Evolutionary conservation across 2,113 vertebrate genomes (phyloP).

Genomic region (Capreolus pygargus): DNA sequence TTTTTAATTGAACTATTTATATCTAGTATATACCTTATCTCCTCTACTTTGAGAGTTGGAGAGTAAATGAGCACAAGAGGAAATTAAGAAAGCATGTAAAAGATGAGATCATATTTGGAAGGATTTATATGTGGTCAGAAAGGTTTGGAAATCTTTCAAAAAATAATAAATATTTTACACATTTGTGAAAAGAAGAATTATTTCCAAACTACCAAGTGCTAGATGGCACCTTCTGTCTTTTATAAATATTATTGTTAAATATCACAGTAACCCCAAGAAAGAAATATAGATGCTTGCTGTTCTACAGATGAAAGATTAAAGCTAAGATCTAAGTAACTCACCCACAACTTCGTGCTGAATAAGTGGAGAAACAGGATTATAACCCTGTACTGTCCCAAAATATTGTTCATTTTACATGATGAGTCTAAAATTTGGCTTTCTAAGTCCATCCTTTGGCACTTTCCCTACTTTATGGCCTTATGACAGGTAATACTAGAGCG

Average conservation of each 20-base stretch:
- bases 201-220: background rate
- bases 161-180: background rate
- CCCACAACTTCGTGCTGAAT: background rate
- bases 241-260: background rate
- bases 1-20: background rate
- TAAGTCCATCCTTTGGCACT: background rate
- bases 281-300: background rate
- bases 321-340: background rate
- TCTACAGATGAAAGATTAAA: background rate
- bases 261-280: background rate
- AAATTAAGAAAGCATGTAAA: background rate
- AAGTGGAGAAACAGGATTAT: background rate
- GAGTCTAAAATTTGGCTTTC: background rate
- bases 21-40: background rate
- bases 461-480: background rate
- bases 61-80: background rate
- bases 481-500: background rate
- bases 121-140: background rate
- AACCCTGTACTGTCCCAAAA: too few species aligned
- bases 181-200: background rate
- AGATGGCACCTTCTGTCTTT: background rate
- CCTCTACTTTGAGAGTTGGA: background rate
- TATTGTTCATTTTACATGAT: fast-evolving
- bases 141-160: background rate
- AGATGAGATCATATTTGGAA: background rate